Evolutionary conservation across 2,888 invertebrate genomes (phyloP).

Genomic region (Dynastes tityus): DNA sequence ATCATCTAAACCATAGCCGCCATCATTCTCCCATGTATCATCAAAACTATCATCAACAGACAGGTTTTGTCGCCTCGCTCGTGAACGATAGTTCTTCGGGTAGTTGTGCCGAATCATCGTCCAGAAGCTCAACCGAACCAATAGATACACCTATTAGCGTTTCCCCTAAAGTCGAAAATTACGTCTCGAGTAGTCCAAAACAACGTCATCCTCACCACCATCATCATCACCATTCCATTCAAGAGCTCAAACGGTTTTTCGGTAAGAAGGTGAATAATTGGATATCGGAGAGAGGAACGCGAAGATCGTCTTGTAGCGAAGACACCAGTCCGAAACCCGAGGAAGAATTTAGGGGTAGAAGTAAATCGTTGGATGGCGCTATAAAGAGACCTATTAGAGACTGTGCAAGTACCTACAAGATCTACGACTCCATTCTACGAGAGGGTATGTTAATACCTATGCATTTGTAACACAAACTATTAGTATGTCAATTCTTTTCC

Average conservation of each 20-base stretch:
- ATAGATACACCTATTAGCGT: conserved; percentile 58
- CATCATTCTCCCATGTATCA: conserved; percentile 29
- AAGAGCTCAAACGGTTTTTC: conserved; percentile 84
- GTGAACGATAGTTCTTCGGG: conserved; percentile 56
- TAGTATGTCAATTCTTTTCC: neutral
- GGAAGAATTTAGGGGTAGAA: conserved; percentile 83
- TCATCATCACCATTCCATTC: conserved; percentile 76
- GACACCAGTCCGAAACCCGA: conserved; percentile 70
- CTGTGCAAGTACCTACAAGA: conserved; percentile 86
- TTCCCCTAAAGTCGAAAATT: conserved; percentile 59
- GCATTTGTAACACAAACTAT: too few relatives aligned
- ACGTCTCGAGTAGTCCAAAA: conserved; percentile 56
- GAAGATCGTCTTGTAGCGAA: conserved; percentile 69
- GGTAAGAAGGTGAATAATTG: conserved; percentile 84
- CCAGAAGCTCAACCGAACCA: conserved; percentile 61
- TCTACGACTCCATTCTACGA: conserved; percentile 84
- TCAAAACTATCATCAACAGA: conserved; percentile 39
- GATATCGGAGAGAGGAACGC: conserved; percentile 71
- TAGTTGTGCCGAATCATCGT: conserved; percentile 58
- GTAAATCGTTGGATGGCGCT: conserved; percentile 83
- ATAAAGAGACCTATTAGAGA: conserved; percentile 76
- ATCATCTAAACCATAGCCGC: conserved; percentile 64
- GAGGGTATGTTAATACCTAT: conserved; percentile 74
- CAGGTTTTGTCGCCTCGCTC: conserved; percentile 20
- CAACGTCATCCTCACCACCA: conserved; percentile 68